phyloP scores from a whole-genome alignment of 2,113 vertebrate species.

The Neodontobutis hainanensis region DNA sequence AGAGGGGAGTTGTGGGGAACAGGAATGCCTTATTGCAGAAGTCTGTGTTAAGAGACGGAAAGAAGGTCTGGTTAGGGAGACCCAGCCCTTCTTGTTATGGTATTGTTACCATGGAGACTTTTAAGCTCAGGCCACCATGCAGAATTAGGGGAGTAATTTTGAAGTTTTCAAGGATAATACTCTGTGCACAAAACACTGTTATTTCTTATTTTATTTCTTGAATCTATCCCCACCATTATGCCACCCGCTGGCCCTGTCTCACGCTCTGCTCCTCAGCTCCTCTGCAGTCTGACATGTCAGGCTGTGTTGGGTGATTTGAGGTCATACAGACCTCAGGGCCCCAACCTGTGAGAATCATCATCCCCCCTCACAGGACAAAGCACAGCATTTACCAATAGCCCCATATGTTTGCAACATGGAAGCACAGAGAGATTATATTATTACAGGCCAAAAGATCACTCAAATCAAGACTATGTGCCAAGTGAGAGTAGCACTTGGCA shows the following conservation, averaged over 20 bases:
- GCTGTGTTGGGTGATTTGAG: conserved; percentile 54
- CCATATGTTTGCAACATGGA: conserved; percentile 67
- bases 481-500: not conserved
- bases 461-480: conserved; percentile 3
- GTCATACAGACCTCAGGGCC: conserved; percentile 60
- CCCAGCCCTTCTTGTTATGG: conserved; percentile 66
- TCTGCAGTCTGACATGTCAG: conserved; percentile 41
- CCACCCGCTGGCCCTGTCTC: conserved; percentile 17
- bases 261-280: conserved; percentile 7
- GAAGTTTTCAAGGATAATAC: conserved; percentile 37
- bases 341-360: conserved; percentile 59
- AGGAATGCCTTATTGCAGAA: conserved; percentile 2
- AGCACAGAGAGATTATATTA: conserved; percentile 31
- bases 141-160: conserved; percentile 42
- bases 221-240: not conserved
- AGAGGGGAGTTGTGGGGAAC: conserved; percentile 27
- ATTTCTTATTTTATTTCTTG: not conserved
- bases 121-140: conserved; percentile 47
- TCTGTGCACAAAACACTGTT: not conserved
- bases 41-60: conserved; percentile 15
- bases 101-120: conserved; percentile 61
- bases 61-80: conserved; percentile 38
- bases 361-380: conserved; percentile 48
- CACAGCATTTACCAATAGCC: conserved; percentile 55
- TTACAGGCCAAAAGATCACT: conserved; percentile 23